Evolutionary conservation across 2,797 vertebrate species (phyloP), one percentile per base, ranked within the genome.

Genomic region (Parotocinclus haroldoi): DNA sequence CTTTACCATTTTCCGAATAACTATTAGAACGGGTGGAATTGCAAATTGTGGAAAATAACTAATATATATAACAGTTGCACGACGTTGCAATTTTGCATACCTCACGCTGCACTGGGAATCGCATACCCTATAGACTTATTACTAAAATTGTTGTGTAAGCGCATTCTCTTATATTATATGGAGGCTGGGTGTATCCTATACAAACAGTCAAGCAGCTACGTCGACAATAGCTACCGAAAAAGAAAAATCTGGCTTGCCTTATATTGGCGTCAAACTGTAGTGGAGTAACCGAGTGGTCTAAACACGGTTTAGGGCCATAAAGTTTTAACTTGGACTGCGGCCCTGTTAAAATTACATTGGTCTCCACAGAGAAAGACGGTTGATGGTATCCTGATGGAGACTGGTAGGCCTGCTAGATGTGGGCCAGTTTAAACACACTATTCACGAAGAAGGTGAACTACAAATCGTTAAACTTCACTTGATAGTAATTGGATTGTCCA

Each of bases 271-370:
- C 54, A 48, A 27, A 60, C 27, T 27, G 48, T 58, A 63, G 56
- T 58, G 27, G 68, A 61, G 53, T 40, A 66, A 57, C 46, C 44
- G 52, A 74, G 62, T 71, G 66, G 69, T 69, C 68, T 70, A 75
- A 78, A 70, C 72, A 67, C 62, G 57, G 72, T 67, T 61, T 55
- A 64, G 76, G 72, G 66, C 69, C 76, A 75, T 78, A 70, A 78
- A 72, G 66, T 75, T 78, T 78, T 70, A 78, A 72, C 69, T 70
- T 72, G 66, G 75, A 70, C 69, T 66, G 59, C 58, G 66, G 45
- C 63, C 76, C 62, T 66, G 58, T 63, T 69, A 72, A 71, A 74
- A 72, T 74, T 77, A 77, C 72, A 63, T 69, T 66, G 66, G 54
- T 65, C 69, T 69, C 62, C 45, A 63, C 36, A 56, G 58, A 63